Evolutionary conservation across 2,113 vertebrate species (phyloP).

Genomic region (Ochotona princeps): DNA sequence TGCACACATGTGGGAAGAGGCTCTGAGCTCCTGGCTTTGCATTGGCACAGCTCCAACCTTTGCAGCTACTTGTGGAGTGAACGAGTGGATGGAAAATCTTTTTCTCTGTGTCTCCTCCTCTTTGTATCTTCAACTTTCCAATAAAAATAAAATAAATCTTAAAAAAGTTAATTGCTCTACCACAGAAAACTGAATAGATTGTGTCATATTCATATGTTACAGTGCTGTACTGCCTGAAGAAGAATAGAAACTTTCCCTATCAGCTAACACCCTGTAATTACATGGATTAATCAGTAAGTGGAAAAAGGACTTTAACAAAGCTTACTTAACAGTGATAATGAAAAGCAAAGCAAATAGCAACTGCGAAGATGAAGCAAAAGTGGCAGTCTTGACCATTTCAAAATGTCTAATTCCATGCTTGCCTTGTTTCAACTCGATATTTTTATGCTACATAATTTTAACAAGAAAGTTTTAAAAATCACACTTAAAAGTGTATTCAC

Average conservation of each 20-base stretch:
- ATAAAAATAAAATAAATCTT: no score
- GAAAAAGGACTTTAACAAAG: neutral
- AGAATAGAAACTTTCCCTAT: neutral
- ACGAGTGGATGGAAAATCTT: no score
- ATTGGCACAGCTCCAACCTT: no score
- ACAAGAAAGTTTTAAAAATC: neutral
- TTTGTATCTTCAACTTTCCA: no score
- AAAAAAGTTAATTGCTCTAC: neutral
- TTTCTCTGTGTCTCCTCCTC: no score
- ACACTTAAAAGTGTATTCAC: neutral
- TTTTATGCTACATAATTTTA: neutral
- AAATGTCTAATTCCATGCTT: neutral
- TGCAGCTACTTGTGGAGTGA: no score
- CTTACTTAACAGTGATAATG: neutral
- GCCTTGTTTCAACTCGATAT: neutral
- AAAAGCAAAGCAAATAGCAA: neutral
- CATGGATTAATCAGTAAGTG: neutral
- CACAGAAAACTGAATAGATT: neutral
- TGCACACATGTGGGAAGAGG: no score
- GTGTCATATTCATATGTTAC: neutral
- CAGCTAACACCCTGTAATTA: neutral
- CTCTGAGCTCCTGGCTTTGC: no score
- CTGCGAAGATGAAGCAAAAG: neutral
- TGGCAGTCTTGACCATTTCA: neutral
- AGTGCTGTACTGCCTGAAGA: neutral